Evolutionary conservation across 2,797 vertebrate genomes (phyloP).

Genomic region (Tinamus major): DNA sequence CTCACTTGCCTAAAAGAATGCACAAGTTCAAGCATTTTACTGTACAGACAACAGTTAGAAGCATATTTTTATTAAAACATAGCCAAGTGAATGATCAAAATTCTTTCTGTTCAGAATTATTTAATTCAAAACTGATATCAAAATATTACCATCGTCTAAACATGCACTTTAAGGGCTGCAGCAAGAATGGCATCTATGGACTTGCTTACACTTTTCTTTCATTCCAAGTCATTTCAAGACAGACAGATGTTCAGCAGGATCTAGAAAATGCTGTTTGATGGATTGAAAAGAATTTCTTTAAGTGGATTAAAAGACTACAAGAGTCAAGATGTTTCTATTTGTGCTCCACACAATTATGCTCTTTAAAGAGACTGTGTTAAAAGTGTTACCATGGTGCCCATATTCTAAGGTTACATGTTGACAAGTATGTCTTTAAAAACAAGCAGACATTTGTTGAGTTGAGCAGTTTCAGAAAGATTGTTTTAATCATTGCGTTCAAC

Average conservation of each 20-base stretch:
- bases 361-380: constrained; percentile 55
- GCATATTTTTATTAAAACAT: background rate
- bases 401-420: constrained; percentile 65
- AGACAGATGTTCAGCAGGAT: constrained; percentile 62
- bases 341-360: constrained; percentile 62
- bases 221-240: constrained; percentile 27
- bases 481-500: background rate
- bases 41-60: background rate
- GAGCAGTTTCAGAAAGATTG: background rate
- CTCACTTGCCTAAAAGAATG: background rate
- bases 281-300: constrained; percentile 66
- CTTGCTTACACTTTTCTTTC: background rate
- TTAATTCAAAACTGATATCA: background rate
- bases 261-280: constrained; percentile 47
- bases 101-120: background rate
- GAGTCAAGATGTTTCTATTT: constrained; percentile 70
- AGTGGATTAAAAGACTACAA: constrained; percentile 71
- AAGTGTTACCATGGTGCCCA: constrained; percentile 64
- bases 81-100: background rate
- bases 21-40: accelerated
- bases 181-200: background rate
- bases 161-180: background rate
- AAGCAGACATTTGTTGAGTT: constrained; percentile 20
- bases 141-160: background rate
- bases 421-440: constrained; percentile 61